Evolutionary conservation across 92 coral and sea anemone species (phyloP).

Genomic region (Phenganax stokvisi): DNA sequence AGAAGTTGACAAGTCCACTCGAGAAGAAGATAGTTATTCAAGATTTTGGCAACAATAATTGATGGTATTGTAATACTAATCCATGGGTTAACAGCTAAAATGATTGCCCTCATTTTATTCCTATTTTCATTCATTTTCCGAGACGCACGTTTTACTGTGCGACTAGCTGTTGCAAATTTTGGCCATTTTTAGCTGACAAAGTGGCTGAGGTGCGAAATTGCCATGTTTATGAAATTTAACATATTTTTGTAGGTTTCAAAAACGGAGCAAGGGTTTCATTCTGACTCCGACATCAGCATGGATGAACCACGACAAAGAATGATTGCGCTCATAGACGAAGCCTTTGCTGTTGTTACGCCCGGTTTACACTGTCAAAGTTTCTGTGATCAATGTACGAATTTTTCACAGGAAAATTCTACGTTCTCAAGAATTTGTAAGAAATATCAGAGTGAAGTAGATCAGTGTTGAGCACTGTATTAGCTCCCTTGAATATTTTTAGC

Average conservation of each 20-base stretch:
- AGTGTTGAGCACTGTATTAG: too few species aligned
- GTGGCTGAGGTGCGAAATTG: neutral
- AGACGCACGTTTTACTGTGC: too few species aligned
- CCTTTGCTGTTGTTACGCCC: conserved; percentile 51
- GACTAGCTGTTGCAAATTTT: neutral
- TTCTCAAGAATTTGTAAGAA: too few species aligned
- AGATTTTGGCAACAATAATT: neutral
- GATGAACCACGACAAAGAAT: conserved; percentile 86
- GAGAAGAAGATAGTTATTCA: neutral
- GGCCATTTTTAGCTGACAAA: neutral
- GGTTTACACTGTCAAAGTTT: too few species aligned
- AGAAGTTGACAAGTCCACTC: conserved; percentile 44
- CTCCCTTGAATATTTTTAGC: too few species aligned
- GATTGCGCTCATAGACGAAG: conserved; percentile 90
- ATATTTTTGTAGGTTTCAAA: neutral
- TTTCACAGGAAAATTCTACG: too few species aligned
- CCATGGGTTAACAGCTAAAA: too few species aligned
- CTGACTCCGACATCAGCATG: conserved; percentile 88
- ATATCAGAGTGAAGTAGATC: too few species aligned
- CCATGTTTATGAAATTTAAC: too few species aligned
- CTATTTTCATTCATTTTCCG: too few species aligned
- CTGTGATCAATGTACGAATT: too few species aligned
- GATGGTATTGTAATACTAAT: neutral
- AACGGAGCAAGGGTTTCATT: conserved; percentile 21
- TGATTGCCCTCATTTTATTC: too few species aligned